These are phyloP conservation scores for Myrmecophaga tridactyla DNA, from an alignment of 2,113 vertebrate genomes.

Conservation along the genomic window DNA sequence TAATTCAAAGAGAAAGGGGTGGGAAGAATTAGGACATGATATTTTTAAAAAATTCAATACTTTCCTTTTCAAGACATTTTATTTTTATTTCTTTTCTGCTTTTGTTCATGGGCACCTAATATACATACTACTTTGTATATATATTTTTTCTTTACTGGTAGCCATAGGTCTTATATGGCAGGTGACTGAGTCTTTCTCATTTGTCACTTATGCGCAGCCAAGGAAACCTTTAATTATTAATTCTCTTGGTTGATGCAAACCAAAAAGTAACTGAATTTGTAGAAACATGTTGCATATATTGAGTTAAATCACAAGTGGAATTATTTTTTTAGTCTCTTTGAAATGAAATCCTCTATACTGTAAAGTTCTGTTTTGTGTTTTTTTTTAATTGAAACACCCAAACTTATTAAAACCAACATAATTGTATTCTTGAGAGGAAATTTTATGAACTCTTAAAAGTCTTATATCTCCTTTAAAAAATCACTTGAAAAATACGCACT, in stretches of 20 bases:
- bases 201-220: background rate
- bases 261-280: background rate
- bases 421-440: background rate
- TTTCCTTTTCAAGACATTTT: background rate
- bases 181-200: background rate
- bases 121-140: background rate
- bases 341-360: background rate
- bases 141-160: background rate
- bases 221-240: background rate
- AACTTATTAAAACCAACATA: background rate
- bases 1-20: background rate
- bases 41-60: background rate
- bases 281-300: background rate
- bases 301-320: background rate
- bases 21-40: background rate
- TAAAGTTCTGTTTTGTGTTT: background rate
- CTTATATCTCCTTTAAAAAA: background rate
- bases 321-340: background rate
- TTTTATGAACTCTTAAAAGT: background rate
- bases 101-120: background rate
- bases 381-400: background rate
- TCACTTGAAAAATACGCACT: background rate
- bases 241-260: background rate
- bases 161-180: background rate
- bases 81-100: background rate